Conservation (phyloP, 53 echinoderm and acorn worm species). For the Temnopleurus reevesii region DNA sequence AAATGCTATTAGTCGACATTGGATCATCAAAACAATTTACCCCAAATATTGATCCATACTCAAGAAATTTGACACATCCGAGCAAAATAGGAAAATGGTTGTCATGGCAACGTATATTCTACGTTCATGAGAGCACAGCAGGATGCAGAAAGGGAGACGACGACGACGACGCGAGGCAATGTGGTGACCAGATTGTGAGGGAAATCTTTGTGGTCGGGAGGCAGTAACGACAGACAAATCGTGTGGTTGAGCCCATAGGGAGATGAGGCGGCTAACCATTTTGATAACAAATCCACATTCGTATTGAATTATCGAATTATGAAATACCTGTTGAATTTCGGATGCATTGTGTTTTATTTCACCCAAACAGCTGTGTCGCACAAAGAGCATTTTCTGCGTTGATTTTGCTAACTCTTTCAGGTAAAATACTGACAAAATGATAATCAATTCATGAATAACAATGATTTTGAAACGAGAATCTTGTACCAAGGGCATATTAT, state of each 20-base stretch:
- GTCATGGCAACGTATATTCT: neutral
- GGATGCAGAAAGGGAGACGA: too few species aligned
- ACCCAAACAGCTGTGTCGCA: too few species aligned
- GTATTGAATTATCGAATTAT: neutral
- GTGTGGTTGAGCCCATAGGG: slow-evolving; percentile 23
- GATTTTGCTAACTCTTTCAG: too few species aligned
- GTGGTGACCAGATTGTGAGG: slow-evolving; percentile 1
- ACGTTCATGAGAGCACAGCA: neutral
- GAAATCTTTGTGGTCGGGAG: neutral
- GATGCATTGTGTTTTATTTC: too few species aligned
- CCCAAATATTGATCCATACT: neutral
- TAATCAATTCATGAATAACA: too few species aligned
- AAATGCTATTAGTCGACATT: neutral
- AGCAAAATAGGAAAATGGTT: neutral
- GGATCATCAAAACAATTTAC: neutral
- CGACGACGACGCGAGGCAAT: neutral
- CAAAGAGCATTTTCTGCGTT: too few species aligned
- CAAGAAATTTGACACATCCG: slow-evolving; percentile 7
- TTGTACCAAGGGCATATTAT: too few species aligned
- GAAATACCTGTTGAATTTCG: slow-evolving; percentile 10
- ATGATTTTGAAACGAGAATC: too few species aligned
- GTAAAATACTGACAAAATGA: too few species aligned
- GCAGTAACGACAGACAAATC: slow-evolving; percentile 17
- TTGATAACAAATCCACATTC: neutral
- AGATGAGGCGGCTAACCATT: neutral